phyloP scores from a whole-genome alignment of 2,113 vertebrate genomes.

The Centropus unirufus region DNA sequence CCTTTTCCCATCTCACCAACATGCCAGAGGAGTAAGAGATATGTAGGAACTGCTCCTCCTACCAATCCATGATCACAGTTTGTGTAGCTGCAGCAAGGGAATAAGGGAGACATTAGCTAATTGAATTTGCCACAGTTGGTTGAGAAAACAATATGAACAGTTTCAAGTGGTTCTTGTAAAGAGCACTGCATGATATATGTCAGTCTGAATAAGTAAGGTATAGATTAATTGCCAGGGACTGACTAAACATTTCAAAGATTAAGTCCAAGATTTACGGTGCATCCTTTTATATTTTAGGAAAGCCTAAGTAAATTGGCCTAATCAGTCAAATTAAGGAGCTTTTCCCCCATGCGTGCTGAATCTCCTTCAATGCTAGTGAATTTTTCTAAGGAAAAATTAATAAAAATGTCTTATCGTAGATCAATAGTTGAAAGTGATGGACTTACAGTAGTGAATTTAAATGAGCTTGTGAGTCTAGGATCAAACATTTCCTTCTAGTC shows the following conservation, averaged over 20 bases:
- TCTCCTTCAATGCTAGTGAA: conserved; percentile 45
- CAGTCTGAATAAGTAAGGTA: conserved; percentile 14
- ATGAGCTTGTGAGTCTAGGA: conserved; percentile 50
- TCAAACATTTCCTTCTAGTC: conserved; percentile 57
- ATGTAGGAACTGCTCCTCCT: not conserved
- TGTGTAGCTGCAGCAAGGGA: not conserved
- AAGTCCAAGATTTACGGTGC: conserved; percentile 15
- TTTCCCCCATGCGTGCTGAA: not conserved
- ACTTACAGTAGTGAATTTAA: conserved; percentile 68
- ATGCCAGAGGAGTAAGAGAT: not conserved
- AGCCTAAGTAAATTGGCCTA: conserved; percentile 49
- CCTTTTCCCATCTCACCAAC: not conserved
- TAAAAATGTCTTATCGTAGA: conserved; percentile 73
- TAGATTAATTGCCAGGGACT: conserved; percentile 36
- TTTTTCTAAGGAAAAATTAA: conserved; percentile 70
- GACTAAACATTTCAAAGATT: conserved; percentile 50
- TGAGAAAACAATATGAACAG: conserved; percentile 5
- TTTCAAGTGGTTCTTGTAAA: conserved; percentile 12
- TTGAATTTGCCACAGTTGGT: conserved; percentile 3
- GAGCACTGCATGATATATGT: not conserved
- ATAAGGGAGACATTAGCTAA: not conserved
- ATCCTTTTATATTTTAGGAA: conserved; percentile 31
- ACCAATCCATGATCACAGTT: not conserved
- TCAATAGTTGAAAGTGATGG: conserved; percentile 73
- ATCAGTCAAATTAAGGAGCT: conserved; percentile 67